Evolutionary conservation across 2,888 invertebrate genomes (phyloP).

Genomic region (Cremastobaeus sp.): DNA sequence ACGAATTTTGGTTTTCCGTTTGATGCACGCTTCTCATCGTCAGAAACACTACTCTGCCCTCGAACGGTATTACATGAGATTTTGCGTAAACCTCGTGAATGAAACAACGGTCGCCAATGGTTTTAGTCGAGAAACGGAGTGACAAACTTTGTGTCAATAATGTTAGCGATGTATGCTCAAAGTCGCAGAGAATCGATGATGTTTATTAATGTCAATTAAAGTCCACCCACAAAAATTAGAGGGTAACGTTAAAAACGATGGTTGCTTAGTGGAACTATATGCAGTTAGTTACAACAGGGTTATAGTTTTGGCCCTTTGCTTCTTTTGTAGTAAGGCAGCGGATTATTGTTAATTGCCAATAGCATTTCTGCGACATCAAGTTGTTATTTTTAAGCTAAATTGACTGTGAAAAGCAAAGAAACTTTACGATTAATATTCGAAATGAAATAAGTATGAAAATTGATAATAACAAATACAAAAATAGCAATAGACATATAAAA

Average conservation of each 20-base stretch:
- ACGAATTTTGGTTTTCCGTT: constrained; percentile 65
- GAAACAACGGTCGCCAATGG: constrained; percentile 48
- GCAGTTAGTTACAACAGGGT: constrained; percentile 38
- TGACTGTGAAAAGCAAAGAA: too few species aligned
- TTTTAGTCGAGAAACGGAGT: constrained; percentile 45
- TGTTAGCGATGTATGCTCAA: constrained; percentile 62
- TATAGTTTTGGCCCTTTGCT: constrained; percentile 34
- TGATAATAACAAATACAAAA: too few species aligned
- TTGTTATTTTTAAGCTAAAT: constrained; percentile 20
- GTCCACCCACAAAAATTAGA: constrained; percentile 77
- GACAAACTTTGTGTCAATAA: constrained; percentile 52
- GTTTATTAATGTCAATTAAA: constrained; percentile 75
- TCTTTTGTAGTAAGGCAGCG: constrained; percentile 24
- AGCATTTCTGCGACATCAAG: constrained; percentile 25
- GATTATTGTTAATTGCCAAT: constrained; percentile 9
- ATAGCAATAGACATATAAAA: too few species aligned
- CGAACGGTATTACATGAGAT: constrained; percentile 19
- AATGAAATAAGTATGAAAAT: too few species aligned
- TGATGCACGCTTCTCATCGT: constrained; percentile 9
- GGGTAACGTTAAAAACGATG: constrained; percentile 34
- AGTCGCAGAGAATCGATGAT: constrained; percentile 26
- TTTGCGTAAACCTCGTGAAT: constrained; percentile 27
- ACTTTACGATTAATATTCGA: too few species aligned
- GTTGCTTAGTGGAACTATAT: constrained; percentile 12
- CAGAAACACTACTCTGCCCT: constrained; percentile 64